phyloP scores from a whole-genome alignment of 2,113 vertebrate species.

The Malurus elegans region DNA sequence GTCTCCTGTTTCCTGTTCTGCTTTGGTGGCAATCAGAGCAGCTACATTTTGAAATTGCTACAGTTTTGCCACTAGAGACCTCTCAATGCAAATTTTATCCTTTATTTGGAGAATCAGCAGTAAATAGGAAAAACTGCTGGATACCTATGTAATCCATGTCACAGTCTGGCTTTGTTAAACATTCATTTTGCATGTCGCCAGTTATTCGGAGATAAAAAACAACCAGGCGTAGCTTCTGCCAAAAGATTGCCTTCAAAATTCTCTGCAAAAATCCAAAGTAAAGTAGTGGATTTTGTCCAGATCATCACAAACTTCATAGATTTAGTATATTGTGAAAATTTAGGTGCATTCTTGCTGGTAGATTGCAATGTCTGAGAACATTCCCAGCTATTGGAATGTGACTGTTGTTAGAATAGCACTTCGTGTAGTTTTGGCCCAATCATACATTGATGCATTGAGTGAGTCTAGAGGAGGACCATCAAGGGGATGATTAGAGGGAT shows the following conservation, averaged over 20 bases:
- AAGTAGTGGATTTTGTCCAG: neutral
- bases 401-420: neutral
- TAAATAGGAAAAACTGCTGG: neutral
- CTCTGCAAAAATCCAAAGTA: neutral
- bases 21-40: neutral
- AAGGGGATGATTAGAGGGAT: neutral
- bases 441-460: neutral
- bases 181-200: neutral
- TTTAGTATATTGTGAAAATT: neutral
- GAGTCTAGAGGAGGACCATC: neutral
- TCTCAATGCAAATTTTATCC: neutral
- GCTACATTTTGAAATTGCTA: neutral
- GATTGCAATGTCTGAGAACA: neutral
- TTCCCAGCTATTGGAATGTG: neutral
- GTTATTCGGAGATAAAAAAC: neutral
- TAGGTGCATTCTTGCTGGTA: neutral
- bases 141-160: neutral
- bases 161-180: neutral
- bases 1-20: neutral
- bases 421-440: neutral
- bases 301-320: neutral
- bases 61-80: neutral
- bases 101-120: neutral
- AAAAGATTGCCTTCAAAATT: neutral
- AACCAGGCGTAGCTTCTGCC: neutral